Evolutionary conservation across 2,888 invertebrate genomes (phyloP).

Genomic region (Colletes collaris): DNA sequence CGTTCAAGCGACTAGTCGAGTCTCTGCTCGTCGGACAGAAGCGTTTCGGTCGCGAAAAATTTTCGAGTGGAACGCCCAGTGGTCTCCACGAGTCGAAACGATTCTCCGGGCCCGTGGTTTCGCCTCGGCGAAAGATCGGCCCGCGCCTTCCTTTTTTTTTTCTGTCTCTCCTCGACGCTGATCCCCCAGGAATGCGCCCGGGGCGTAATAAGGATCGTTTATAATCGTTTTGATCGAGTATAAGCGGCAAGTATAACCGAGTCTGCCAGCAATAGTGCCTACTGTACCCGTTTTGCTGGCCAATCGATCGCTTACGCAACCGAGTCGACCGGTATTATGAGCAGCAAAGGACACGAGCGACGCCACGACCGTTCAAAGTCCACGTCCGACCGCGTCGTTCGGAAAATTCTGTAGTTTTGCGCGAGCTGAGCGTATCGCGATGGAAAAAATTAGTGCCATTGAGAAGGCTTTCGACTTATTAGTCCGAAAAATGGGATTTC

Average conservation of each 20-base stretch:
- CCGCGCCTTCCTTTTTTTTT: conserved; percentile 22
- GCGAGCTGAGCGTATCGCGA: not conserved
- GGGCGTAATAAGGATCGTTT: conserved; percentile 66
- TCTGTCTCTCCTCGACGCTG: conserved; percentile 26
- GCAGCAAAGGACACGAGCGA: conserved; percentile 77
- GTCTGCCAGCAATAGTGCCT: conserved; percentile 64
- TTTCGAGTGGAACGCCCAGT: no score
- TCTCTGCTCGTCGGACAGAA: no score
- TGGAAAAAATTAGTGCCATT: not conserved
- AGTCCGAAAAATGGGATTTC: no score
- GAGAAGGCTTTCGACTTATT: not conserved
- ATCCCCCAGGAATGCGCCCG: conserved; percentile 66
- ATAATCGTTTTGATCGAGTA: conserved; percentile 66
- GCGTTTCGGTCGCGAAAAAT: not conserved
- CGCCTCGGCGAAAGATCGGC: conserved; percentile 11
- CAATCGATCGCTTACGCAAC: conserved; percentile 75
- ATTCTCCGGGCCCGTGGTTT: conserved; percentile 1
- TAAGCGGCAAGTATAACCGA: conserved; percentile 59
- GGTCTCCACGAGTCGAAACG: not conserved
- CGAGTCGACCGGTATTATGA: conserved; percentile 74
- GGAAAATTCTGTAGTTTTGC: conserved; percentile 3
- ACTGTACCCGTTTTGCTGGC: conserved; percentile 65
- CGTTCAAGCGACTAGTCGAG: not conserved
- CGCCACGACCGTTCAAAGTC: conserved; percentile 73
- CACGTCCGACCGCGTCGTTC: conserved; percentile 39